Base-by-base conservation (phyloP, 2,888 invertebrate genomes). In the Uloborus plumipes region DNA sequence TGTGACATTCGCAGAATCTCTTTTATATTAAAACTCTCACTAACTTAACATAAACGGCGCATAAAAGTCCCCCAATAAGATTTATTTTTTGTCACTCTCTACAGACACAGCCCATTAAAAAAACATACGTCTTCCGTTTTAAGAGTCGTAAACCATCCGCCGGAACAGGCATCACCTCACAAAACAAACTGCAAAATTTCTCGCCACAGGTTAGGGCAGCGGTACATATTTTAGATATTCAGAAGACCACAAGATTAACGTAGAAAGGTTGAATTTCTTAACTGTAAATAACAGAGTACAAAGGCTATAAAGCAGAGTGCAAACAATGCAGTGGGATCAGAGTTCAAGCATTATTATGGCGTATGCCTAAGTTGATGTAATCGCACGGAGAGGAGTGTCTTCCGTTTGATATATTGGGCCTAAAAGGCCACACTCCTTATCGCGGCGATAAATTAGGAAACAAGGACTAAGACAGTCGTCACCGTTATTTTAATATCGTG, bases 261-360 rank as follows among this genome's bases (percentile, higher is more conserved):
- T 22, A 31, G 70, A 64, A 65, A 65, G 55, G 53, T 61, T n/a
- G 39, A 39, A 15, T 78, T 71, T 78, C 59, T 65, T 50, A 64
- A 72, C 65, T 58, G 70, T 72, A 73, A 79, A 73, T 79, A 67
- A 72, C 66, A 73, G 66, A 58, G 76, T 61, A 76, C 39, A 64
- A 69, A 55, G 59, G 59, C 78, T 59, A 79, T 79, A 78, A 78
- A 66, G 65, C 73, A 79, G 59, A 73, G 72, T 73, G 66, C 72
- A 79, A 73, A 79, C 73, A 79, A 79, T 73, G 67, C 72, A 31
- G 14, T 9, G 11, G 49, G 55, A 65, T 73, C 62, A 61, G 49
- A 79, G 79, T 22, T 79, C 79, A 73, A 22, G 55, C 26, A 58
- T 73, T 73, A 79, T 79, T 79, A 79, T 59, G 47, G 79, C 47